Evolutionary conservation across 92 coral and sea anemone species (phyloP).

Genomic region (Siderastrea radians): DNA sequence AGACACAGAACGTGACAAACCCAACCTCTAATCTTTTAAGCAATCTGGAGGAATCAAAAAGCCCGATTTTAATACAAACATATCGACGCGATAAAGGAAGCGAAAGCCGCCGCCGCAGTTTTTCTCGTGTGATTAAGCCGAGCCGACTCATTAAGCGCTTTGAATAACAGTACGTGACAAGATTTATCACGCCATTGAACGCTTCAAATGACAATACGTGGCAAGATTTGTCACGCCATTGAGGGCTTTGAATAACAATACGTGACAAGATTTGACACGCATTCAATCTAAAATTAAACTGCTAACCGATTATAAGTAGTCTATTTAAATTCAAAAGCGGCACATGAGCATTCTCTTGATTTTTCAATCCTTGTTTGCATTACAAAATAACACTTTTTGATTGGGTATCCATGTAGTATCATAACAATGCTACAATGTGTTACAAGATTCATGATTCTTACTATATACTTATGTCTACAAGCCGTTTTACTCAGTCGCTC

Average conservation of each 20-base stretch:
- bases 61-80: neutral
- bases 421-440: conserved; percentile 6
- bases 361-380: conserved; percentile 4
- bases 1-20: neutral
- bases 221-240: too few species aligned
- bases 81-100: neutral
- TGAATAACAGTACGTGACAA: too few species aligned
- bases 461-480: neutral
- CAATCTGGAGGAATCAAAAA: neutral
- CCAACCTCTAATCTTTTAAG: neutral
- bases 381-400: neutral
- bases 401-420: too few species aligned
- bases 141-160: neutral
- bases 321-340: too few species aligned
- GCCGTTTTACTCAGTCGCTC: conserved; percentile 15
- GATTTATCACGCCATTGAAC: too few species aligned
- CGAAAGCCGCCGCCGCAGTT: conserved; percentile 10
- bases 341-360: conserved; percentile 6
- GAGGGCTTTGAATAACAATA: too few species aligned
- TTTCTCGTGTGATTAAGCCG: neutral
- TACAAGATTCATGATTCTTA: conserved; percentile 4
- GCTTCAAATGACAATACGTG: neutral
- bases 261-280: too few species aligned
- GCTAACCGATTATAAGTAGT: too few species aligned
- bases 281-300: neutral